phyloP scores from a whole-genome alignment of 1,140 invertebrate species.

The Nasonia giraulti region DNA sequence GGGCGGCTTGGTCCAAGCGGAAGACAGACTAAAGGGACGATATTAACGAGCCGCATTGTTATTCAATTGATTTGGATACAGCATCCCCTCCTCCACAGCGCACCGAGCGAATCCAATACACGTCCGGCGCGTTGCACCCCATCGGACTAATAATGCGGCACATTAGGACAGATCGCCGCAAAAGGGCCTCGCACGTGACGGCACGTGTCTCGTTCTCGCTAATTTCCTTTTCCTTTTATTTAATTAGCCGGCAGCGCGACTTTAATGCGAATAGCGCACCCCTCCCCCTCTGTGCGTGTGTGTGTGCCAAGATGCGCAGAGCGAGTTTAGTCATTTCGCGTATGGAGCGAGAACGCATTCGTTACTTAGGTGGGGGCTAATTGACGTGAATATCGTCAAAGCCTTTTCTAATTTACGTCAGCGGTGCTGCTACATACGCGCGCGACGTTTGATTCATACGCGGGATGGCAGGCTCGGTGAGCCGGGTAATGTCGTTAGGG shows the following conservation, averaged over 20 bases:
- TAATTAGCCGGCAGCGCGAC: slow-evolving; percentile 63
- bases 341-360: not conserved
- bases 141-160: slow-evolving; percentile 62
- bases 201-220: slow-evolving; percentile 61
- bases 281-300: no score
- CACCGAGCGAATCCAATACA: slow-evolving; percentile 17
- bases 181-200: slow-evolving; percentile 59
- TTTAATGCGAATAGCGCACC: slow-evolving; percentile 14
- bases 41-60: slow-evolving; percentile 64
- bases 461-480: not conserved
- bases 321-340: not conserved
- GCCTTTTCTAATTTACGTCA: slow-evolving; percentile 4
- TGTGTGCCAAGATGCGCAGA: not conserved
- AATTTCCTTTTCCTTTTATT: slow-evolving; percentile 68
- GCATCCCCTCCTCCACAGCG: not conserved
- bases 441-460: not conserved
- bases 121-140: slow-evolving; percentile 50
- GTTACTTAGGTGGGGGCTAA: not conserved
- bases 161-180: slow-evolving; percentile 53
- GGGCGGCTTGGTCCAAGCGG: not conserved
- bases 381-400: slow-evolving; percentile 5
- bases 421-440: not conserved
- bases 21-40: slow-evolving; percentile 9
- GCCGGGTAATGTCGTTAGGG: no score
- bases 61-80: slow-evolving; percentile 63